Conservation (phyloP, 2,113 vertebrate species). For the Macaca fascicularis region T2T-MFA8v1.1 NC_088376.1:146086001-146086500, state of each 20-base stretch:
- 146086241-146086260: neutral
- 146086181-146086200: neutral
- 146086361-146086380: neutral
- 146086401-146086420: neutral
- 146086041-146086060: neutral
- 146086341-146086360: neutral
- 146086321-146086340: neutral
- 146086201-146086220: neutral
- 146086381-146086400: neutral
- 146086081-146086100: conserved; percentile 24
- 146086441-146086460: neutral
- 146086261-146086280: neutral
- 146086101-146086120: neutral
- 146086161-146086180: neutral
- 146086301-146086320: neutral
- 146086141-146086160: neutral
- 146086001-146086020: neutral
- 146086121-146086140: neutral
- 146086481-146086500: neutral
- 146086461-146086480: neutral
- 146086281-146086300: neutral
- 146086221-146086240: neutral
- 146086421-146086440: neutral
- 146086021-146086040: neutral
- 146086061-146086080: neutral